Base-by-base conservation (phyloP, 2,888 invertebrate genomes). In the Erebia ligea region DNA sequence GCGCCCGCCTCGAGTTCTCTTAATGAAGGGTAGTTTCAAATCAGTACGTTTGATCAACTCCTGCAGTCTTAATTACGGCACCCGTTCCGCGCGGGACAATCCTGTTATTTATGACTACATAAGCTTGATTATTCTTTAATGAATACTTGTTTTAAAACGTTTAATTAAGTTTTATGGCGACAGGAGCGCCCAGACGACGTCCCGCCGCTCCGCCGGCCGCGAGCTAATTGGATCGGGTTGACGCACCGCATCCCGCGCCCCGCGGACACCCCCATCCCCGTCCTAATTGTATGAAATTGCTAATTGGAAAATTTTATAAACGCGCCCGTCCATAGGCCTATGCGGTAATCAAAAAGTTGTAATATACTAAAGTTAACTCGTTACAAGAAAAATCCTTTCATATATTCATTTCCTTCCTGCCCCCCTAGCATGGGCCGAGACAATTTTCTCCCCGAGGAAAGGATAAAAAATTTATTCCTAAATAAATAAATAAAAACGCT, bases 121-220 rank as follows among this genome's bases (percentile, higher is more conserved):
- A 93, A 93, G 93, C 92, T 93, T 92, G 92, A 94, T 94, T 93
- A 94, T 94, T 94, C 93, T 93, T 94, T 93, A 94, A 93, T 93
- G 92, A 93, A 93, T 93, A 93, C 93, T 93, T 93, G 94, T 94
- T 93, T 94, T 93, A 93, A 93, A 93, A 92, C 92, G 93, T 93
- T 94, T 93, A 94, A 94, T 94, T 93, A 94, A 94, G 94, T 93
- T 94, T 94, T 94, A 93, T 93, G 92, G 93, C 91, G 93, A 93
- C 94, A 91, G 92, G 87, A 87, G 88, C 87, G 90, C 88, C 79
- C 80, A 79, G 80, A 84, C 83, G 83, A 85, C 91, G 90, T 89
- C 91, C 91, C 91, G 89, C 86, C 88, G 90, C 89, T 86, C 85
- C 87, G 90, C 89, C 90, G 91, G 92, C 92, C 92, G 89, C 93